Conservation (phyloP, 2,797 vertebrate species). For the Carduelis carduelis region DNA sequence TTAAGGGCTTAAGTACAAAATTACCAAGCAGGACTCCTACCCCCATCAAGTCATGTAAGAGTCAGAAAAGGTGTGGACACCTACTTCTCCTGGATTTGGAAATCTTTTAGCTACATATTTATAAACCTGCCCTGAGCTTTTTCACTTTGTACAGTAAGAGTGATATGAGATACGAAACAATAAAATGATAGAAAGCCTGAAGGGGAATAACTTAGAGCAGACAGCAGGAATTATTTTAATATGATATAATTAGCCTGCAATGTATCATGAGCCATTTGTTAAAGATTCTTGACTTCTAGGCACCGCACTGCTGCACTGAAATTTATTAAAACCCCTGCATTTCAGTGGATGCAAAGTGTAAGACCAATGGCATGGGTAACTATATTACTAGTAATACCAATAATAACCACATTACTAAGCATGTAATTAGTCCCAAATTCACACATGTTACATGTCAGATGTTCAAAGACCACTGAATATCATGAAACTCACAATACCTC, state of each 20-base stretch:
- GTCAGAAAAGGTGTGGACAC: background rate
- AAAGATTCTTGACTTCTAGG: background rate
- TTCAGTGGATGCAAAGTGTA: background rate
- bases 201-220: background rate
- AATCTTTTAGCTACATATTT: background rate
- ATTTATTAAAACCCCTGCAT: background rate
- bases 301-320: background rate
- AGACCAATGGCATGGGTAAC: background rate
- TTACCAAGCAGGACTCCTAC: background rate
- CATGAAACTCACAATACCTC: background rate
- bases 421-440: background rate
- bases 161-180: background rate
- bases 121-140: background rate
- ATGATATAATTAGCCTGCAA: background rate
- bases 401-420: background rate
- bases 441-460: background rate
- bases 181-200: background rate
- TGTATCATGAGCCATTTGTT: background rate
- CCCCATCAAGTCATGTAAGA: background rate
- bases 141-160: background rate
- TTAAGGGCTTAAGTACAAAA: background rate
- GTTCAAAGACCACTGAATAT: background rate
- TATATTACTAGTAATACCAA: background rate
- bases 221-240: background rate
- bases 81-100: background rate